Evolutionary conservation across 2,113 vertebrate genomes (phyloP).

Genomic region (Euleptes europaea): DNA sequence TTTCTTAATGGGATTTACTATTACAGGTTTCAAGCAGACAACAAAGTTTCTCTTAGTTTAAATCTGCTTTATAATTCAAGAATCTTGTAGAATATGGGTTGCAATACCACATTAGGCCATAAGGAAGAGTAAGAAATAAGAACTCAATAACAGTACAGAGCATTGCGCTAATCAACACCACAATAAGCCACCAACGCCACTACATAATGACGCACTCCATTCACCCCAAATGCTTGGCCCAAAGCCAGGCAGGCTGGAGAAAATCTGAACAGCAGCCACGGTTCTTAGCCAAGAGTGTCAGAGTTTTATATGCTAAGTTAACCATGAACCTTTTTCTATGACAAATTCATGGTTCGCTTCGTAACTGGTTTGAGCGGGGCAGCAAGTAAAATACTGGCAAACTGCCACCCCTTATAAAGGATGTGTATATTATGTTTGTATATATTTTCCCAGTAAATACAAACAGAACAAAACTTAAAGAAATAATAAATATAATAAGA

Average conservation of each 20-base stretch:
- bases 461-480: not conserved
- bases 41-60: not conserved
- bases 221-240: too few species aligned
- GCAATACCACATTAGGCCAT: not conserved
- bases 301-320: too few species aligned
- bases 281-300: too few species aligned
- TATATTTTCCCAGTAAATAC: not conserved
- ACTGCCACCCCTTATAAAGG: not conserved
- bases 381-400: too few species aligned
- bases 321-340: too few species aligned
- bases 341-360: not conserved
- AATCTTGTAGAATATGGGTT: not conserved
- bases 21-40: not conserved
- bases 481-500: too few species aligned
- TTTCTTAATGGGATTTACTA: not conserved
- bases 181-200: not conserved
- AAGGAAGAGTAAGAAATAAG: not conserved
- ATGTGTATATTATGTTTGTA: not conserved
- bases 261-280: not conserved
- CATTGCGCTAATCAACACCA: not conserved
- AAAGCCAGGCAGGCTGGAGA: not conserved
- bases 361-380: not conserved
- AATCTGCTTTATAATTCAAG: not conserved
- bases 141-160: not conserved
- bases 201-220: too few species aligned